A percentile compares a stretch with the other conserved stretches of the same genome.
These are phyloP conservation scores for Laticauda colubrina DNA, from an alignment of 2,113 vertebrate species.

Conservation along the genomic window DNA sequence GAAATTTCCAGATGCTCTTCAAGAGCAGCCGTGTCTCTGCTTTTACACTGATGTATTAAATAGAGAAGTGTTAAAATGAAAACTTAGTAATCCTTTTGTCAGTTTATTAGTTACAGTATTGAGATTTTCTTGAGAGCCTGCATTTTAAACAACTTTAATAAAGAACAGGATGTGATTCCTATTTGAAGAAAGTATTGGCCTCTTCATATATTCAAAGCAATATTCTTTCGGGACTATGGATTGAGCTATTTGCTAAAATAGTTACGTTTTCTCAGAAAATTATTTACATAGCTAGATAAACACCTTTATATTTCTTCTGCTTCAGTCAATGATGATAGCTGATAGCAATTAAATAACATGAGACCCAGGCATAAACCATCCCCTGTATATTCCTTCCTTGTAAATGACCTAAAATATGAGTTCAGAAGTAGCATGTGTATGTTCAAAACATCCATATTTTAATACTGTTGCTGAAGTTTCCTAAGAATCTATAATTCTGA, in stretches of 20 bases:
- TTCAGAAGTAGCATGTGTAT: not conserved
- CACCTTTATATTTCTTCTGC: not conserved
- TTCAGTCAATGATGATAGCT: constrained; percentile 16
- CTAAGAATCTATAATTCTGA: constrained; percentile 18
- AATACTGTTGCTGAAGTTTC: not conserved
- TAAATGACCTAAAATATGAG: not conserved
- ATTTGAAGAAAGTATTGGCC: not conserved
- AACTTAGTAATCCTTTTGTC: not conserved
- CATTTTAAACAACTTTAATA: not conserved
- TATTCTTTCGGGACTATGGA: not conserved
- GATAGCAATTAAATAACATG: not conserved
- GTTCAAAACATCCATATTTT: not conserved
- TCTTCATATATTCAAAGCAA: not conserved
- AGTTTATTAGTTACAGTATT: not conserved
- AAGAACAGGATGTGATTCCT: not conserved
- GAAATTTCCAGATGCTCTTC: not conserved
- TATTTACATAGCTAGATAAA: not conserved
- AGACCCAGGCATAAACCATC: not conserved
- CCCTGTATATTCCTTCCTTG: not conserved
- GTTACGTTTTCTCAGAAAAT: not conserved
- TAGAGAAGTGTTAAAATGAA: not conserved
- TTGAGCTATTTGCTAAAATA: not conserved
- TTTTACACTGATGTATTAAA: not conserved
- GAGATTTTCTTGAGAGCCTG: not conserved
- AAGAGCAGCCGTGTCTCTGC: not conserved